Base-by-base conservation (phyloP, 2,888 invertebrate genomes). In the Germaria angustata region DNA sequence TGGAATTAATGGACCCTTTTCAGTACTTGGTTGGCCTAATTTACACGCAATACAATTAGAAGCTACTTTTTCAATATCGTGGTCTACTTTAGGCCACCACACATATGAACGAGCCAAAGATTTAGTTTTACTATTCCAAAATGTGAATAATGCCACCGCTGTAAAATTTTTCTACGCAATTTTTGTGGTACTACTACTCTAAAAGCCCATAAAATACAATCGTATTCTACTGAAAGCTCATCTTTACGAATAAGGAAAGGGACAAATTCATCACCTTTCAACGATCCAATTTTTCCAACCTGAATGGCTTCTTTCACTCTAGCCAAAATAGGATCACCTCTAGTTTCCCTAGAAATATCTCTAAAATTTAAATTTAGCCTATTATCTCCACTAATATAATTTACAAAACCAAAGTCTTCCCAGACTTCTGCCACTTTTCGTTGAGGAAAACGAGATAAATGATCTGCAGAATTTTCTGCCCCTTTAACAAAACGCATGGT, bases 71-170 rank as follows among this genome's bases (percentile, higher is more conserved):
- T 82, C 81, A 32, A 84, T 78, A 20, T 84, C 66, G 3, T 44
- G 13, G 41, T 84, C 79, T 9, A 84, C 46, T 57, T 77, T 77
- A 57, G 57, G 76, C 76, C 71, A 76, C 65, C 76, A 81, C 3
- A 81, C 36, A 66, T 75, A 80, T 4, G 71, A 81, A 2, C 76
- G 36, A 32, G 81, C 66, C 24, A 81, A 53, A 6, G 69, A 32
- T 57, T 81, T 81, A 8, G 81, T 83, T 41, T 84, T 9, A 81
- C 84, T 15, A 84, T 83, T 17, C 84, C 84, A 17, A 84, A 80
- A 57, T 84, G 84, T 46, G 81, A 84, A 5, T 63, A 34, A 36
- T 85, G 85, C 20, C 84, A 69, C 24, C 80, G 61, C 8, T 32
- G 34, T 11, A 84, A 59, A 51, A 84, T 28, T 36, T 17, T 13